These are phyloP conservation scores for Mactromeris polynyma DNA, from an alignment of 2,888 invertebrate genomes.

Conservation along the genomic window DNA sequence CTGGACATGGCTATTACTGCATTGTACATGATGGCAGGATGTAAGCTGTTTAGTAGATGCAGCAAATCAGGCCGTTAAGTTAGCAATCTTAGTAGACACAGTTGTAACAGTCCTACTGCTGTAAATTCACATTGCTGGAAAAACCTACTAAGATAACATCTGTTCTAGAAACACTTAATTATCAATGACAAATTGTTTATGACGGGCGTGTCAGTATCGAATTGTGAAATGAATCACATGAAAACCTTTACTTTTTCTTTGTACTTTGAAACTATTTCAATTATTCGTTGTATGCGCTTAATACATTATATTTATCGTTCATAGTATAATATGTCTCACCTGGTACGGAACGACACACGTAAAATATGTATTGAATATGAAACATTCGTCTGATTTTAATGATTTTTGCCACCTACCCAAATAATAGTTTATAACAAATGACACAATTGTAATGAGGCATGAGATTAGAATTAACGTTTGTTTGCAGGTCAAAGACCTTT, in stretches of 20 bases:
- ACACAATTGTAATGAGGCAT: neutral
- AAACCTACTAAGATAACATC: no score
- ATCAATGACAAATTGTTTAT: no score
- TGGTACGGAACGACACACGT: neutral
- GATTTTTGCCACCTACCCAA: neutral
- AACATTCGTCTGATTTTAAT: neutral
- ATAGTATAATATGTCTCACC: neutral
- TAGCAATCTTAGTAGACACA: no score
- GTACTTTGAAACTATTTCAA: neutral
- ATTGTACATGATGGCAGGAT: no score
- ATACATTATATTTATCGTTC: neutral
- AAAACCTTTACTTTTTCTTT: neutral
- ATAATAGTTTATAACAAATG: neutral
- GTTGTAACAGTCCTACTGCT: no score
- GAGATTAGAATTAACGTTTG: neutral
- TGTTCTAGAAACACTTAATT: no score
- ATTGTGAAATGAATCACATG: no score
- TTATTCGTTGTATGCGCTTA: neutral
- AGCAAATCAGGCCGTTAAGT: no score
- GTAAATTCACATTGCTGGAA: no score
- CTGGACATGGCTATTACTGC: no score
- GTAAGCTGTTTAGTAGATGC: no score
- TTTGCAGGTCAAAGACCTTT: neutral
- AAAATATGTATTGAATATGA: neutral
- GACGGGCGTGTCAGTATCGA: no score